Evolutionary conservation across 1,140 invertebrate genomes (phyloP).

Genomic region (Drosophila simulans): DNA sequence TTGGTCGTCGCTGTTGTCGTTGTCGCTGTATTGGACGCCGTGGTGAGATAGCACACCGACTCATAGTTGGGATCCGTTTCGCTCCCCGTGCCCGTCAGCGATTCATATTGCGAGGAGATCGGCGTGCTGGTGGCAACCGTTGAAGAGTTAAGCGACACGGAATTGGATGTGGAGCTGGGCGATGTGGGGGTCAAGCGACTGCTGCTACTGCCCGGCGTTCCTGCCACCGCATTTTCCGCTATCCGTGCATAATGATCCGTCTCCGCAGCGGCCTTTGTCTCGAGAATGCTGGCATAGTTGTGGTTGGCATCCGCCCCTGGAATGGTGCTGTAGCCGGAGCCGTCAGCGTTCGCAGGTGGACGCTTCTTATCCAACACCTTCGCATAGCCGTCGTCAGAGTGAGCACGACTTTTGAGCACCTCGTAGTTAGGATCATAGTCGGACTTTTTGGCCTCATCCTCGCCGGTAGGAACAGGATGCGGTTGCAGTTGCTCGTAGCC

Average conservation of each 20-base stretch:
- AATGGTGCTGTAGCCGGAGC: conserved; percentile 78
- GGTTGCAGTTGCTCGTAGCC: conserved; percentile 87
- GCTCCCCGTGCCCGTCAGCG: conserved; percentile 89
- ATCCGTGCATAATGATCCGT: conserved; percentile 79
- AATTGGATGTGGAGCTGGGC: conserved; percentile 47
- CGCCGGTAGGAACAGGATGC: conserved; percentile 47
- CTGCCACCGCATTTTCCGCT: conserved; percentile 49
- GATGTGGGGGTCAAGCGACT: conserved; percentile 53
- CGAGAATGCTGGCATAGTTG: conserved; percentile 83
- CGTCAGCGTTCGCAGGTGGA: conserved; percentile 44
- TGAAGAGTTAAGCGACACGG: conserved; percentile 53
- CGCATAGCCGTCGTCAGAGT: conserved; percentile 84
- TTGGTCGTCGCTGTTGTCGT: conserved; percentile 40
- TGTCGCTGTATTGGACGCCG: conserved; percentile 43
- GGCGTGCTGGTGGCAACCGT: conserved; percentile 70
- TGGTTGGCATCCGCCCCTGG: conserved; percentile 77
- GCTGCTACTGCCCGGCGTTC: conserved; percentile 29
- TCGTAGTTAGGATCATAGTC: conserved; percentile 90
- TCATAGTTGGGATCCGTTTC: conserved; percentile 91
- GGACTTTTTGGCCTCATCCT: conserved; percentile 66
- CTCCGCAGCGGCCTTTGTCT: conserved; percentile 64
- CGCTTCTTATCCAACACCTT: conserved; percentile 82
- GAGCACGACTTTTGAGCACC: conserved; percentile 85
- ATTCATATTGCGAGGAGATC: conserved; percentile 87
- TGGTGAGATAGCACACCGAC: conserved; percentile 86